A percentile compares a stretch with the other conserved stretches of the same genome.
Evolutionary conservation across 2,113 vertebrate species (phyloP).

Genomic region (Dicerorhinus sumatrensis): DNA sequence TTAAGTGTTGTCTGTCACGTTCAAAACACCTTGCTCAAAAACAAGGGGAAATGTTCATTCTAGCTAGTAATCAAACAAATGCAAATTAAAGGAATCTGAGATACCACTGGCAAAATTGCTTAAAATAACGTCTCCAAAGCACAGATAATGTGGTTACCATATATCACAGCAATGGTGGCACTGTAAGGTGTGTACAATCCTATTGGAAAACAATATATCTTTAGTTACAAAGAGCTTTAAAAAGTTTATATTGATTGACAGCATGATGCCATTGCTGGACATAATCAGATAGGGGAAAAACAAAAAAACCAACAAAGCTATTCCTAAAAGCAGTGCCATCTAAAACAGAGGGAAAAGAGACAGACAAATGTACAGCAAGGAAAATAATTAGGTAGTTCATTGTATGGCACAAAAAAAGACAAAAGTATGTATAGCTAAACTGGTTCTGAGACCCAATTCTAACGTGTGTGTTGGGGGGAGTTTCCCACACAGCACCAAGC

Average conservation of each 20-base stretch:
- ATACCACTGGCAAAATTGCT: neutral
- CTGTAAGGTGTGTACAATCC: neutral
- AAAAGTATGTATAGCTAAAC: neutral
- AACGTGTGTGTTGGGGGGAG: neutral
- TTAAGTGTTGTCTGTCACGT: constrained; percentile 33
- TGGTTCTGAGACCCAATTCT: neutral
- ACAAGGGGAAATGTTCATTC: constrained; percentile 35
- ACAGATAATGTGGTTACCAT: constrained; percentile 22
- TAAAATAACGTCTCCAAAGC: constrained; percentile 62
- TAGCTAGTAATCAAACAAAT: constrained; percentile 54
- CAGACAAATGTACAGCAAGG: neutral
- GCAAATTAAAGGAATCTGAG: constrained; percentile 47
- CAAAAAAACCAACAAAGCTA: neutral
- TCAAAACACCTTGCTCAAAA: constrained; percentile 59
- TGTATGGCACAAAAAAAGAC: neutral
- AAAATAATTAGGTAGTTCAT: constrained; percentile 25
- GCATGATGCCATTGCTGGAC: neutral
- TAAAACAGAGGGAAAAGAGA: constrained; percentile 38
- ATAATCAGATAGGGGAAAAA: neutral
- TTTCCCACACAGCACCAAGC: neutral
- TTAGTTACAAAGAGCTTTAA: constrained; percentile 54
- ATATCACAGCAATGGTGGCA: neutral
- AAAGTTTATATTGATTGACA: constrained; percentile 34
- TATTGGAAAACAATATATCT: constrained; percentile 37
- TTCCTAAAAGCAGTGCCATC: neutral